Evolutionary conservation across 2,113 vertebrate genomes (phyloP).

Genomic region (Anguilla japonica): DNA sequence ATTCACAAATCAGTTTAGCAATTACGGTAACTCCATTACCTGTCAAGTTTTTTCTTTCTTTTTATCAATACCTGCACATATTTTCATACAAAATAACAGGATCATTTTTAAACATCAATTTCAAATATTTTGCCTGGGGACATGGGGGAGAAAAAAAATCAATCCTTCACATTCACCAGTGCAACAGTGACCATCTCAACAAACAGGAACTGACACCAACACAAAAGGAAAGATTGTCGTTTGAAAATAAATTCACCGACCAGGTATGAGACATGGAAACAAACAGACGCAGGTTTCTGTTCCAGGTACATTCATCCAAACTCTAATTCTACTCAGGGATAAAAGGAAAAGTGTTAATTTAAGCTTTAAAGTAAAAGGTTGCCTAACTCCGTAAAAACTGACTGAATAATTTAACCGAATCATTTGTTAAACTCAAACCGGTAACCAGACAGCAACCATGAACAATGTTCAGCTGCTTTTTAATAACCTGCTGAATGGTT

Average conservation of each 20-base stretch:
- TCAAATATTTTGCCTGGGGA: conserved; percentile 7
- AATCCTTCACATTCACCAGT: conserved; percentile 16
- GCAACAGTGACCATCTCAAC: conserved; percentile 17
- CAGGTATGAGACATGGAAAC: conserved; percentile 15
- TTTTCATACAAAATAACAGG: neutral
- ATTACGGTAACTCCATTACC: neutral
- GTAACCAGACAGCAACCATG: neutral
- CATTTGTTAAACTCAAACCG: neutral
- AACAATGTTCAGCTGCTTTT: neutral
- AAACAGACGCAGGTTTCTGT: conserved; percentile 7
- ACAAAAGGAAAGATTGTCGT: conserved; percentile 38
- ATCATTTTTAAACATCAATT: neutral
- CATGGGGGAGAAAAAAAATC: neutral
- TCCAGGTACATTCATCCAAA: neutral
- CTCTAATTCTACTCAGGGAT: conserved; percentile 11
- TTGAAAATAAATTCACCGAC: neutral
- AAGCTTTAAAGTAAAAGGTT: neutral
- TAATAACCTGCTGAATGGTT: neutral
- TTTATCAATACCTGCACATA: neutral
- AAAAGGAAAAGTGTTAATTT: conserved; percentile 11
- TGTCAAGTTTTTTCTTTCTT: neutral
- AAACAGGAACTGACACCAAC: conserved; percentile 21
- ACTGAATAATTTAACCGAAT: neutral
- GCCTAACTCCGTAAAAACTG: neutral
- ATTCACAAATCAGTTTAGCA: conserved; percentile 12